Evolutionary conservation across 2,797 vertebrate genomes (phyloP).

Genomic region (Centropyge bicolor): DNA sequence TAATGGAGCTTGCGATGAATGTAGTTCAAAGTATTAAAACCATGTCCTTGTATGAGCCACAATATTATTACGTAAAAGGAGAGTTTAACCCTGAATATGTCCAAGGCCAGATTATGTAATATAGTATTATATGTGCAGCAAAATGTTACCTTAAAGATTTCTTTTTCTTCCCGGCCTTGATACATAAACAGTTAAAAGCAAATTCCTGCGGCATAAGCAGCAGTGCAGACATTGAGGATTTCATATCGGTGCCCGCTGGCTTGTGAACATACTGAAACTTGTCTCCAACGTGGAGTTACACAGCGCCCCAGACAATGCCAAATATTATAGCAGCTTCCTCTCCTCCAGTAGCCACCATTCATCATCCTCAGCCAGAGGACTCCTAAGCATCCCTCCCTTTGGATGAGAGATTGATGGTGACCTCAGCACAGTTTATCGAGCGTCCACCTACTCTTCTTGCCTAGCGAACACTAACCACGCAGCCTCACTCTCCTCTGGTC

Average conservation of each 20-base stretch:
- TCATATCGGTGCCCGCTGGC: constrained; percentile 18
- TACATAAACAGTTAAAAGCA: constrained; percentile 10
- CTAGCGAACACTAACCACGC: constrained; percentile 47
- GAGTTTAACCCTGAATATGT: not conserved
- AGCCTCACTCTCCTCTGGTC: constrained; percentile 33
- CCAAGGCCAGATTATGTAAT: constrained; percentile 19
- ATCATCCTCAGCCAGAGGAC: constrained; percentile 69
- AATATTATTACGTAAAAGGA: constrained; percentile 20
- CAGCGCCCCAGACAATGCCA: constrained; percentile 53
- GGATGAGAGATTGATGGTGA: constrained; percentile 77
- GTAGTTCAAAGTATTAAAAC: constrained; percentile 1
- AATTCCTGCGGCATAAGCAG: constrained; percentile 11
- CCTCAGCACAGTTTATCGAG: constrained; percentile 72
- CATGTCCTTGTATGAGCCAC: not conserved
- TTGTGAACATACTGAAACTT: constrained; percentile 44
- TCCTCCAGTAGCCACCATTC: constrained; percentile 54
- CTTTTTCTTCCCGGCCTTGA: not conserved
- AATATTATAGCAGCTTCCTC: constrained; percentile 70
- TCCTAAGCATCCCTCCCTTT: constrained; percentile 60
- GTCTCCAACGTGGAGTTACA: constrained; percentile 48
- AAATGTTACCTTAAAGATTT: not conserved
- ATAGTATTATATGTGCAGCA: not conserved
- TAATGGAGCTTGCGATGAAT: constrained; percentile 21
- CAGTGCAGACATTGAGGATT: constrained; percentile 11
- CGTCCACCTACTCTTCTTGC: constrained; percentile 62